A percentile compares a stretch with the other conserved stretches of the same genome.
These are phyloP conservation scores for Hypomecis punctinalis DNA, from an alignment of 2,888 invertebrate genomes.

Conservation along the genomic window DNA sequence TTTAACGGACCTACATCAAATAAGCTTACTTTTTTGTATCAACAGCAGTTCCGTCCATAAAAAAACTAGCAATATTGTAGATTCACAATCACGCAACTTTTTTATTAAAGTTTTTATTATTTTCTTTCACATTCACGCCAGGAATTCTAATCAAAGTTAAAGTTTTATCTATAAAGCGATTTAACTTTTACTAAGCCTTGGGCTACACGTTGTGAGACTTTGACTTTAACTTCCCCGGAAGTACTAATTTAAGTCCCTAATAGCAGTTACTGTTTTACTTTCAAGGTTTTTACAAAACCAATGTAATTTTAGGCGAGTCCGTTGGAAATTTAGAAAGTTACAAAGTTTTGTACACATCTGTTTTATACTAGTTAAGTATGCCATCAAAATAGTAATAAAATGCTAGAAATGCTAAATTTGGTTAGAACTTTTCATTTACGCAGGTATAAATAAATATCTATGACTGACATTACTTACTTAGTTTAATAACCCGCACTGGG, in stretches of 20 bases:
- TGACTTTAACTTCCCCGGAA: constrained; percentile 7
- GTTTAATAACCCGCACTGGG: too few relatives aligned
- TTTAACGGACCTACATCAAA: too few relatives aligned
- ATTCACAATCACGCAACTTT: neutral
- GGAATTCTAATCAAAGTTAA: neutral
- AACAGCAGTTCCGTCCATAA: too few relatives aligned
- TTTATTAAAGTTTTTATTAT: neutral
- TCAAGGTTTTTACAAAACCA: constrained; percentile 10
- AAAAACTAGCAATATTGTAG: too few relatives aligned
- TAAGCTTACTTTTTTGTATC: too few relatives aligned
- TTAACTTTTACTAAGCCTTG: neutral
- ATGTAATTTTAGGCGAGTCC: neutral
- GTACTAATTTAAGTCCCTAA: constrained; percentile 6
- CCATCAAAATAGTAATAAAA: too few relatives aligned
- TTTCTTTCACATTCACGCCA: neutral
- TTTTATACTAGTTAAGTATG: too few relatives aligned
- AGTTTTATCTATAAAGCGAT: constrained; percentile 1
- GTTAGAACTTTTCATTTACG: too few relatives aligned
- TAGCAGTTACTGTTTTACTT: constrained; percentile 1
- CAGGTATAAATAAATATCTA: too few relatives aligned
- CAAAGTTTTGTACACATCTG: neutral
- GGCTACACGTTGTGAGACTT: constrained; percentile 1
- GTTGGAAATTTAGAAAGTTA: neutral
- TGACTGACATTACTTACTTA: too few relatives aligned
- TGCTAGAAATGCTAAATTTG: too few relatives aligned